phyloP scores from a whole-genome alignment of 2,797 vertebrate species.

The Dendrocincla tyrannina region DNA sequence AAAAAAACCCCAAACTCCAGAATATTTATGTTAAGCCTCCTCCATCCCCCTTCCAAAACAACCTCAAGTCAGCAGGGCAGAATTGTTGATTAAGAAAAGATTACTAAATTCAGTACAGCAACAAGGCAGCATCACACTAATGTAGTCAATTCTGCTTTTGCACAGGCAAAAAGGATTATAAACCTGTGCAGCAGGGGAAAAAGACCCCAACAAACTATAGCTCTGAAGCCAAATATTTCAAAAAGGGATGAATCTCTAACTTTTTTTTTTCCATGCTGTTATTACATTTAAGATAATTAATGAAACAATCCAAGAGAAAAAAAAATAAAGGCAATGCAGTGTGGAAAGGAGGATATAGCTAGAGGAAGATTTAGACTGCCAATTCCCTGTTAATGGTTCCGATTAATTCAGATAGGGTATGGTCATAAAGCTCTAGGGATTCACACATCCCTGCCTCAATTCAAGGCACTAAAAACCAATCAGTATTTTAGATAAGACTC shows the following conservation, averaged over 20 bases:
- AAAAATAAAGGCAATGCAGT: neutral
- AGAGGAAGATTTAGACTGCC: neutral
- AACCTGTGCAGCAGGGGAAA: neutral
- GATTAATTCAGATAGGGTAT: slow-evolving; percentile 40
- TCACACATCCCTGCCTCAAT: slow-evolving; percentile 63
- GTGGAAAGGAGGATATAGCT: neutral
- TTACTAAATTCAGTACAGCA: neutral
- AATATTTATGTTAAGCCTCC: slow-evolving; percentile 25
- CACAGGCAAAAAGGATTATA: neutral
- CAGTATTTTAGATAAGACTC: slow-evolving; percentile 72
- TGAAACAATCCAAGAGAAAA: neutral
- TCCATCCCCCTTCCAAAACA: neutral
- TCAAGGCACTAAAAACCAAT: slow-evolving; percentile 70
- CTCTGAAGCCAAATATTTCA: neutral
- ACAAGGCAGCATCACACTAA: neutral
- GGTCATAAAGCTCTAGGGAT: slow-evolving; percentile 62
- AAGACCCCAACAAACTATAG: neutral
- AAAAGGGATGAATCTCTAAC: neutral
- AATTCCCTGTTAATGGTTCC: slow-evolving; percentile 40
- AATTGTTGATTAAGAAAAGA: slow-evolving; percentile 34
- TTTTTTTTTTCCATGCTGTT: neutral
- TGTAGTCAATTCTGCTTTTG: slow-evolving; percentile 27
- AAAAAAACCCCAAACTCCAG: neutral
- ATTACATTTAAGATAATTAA: neutral
- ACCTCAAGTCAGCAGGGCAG: slow-evolving; percentile 28